phyloP scores from a whole-genome alignment of 2,797 vertebrate genomes.

The Leptatherina wallacei region DNA sequence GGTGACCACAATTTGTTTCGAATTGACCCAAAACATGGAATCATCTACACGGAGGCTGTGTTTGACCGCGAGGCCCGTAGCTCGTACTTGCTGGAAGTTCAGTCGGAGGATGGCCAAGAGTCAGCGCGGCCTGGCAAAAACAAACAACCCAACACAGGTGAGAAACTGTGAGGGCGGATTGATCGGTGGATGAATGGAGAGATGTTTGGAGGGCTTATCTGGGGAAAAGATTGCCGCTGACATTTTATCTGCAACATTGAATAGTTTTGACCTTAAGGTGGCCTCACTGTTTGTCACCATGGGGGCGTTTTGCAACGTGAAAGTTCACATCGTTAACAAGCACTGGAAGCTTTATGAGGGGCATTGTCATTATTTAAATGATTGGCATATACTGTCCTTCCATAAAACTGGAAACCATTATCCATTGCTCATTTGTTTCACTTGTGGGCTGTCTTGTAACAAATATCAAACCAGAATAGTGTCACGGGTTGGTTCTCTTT shows the following conservation, averaged over 20 bases:
- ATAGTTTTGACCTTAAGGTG: background rate
- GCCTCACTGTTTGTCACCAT: background rate
- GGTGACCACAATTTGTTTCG: constrained; percentile 88
- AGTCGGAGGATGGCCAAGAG: constrained; percentile 89
- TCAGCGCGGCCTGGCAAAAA: constrained; percentile 90
- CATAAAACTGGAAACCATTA: background rate
- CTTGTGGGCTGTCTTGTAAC: background rate
- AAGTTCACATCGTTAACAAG: background rate
- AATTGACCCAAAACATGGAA: constrained; percentile 85
- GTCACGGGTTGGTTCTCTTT: background rate
- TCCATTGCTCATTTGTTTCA: background rate
- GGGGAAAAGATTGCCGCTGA: background rate
- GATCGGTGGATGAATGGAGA: background rate
- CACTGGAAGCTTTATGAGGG: background rate
- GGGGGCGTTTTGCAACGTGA: background rate
- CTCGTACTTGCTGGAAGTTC: constrained; percentile 90
- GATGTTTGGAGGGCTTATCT: background rate
- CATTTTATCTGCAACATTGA: background rate
- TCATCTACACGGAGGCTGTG: constrained; percentile 87
- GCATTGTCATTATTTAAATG: background rate
- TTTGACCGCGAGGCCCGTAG: constrained; percentile 91
- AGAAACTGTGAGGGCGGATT: background rate
- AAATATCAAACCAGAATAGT: too few relatives aligned
- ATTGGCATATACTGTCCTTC: background rate
- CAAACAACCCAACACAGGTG: constrained; percentile 90